Percentiles rank a stretch among this genome's conserved stretches.
These are phyloP conservation scores for Lordiphosa clarofinis DNA, from an alignment of 1,140 invertebrate species.

Conservation along the genomic window DNA sequence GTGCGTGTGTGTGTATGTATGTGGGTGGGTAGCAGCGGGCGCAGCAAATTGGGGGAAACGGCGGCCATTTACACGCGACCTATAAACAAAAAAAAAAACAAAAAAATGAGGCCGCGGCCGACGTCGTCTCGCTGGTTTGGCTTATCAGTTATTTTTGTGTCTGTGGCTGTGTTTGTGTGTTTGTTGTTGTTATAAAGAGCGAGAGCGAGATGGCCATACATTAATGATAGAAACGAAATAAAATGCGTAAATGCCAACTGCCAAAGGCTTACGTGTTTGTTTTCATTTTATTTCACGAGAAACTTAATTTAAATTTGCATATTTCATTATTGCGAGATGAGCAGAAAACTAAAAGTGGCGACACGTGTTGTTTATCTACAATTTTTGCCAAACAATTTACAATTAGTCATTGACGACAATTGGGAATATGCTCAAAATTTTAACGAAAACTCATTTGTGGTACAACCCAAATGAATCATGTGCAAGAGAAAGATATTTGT, in stretches of 20 bases:
- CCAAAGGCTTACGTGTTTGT: constrained; percentile 28
- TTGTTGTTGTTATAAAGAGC: constrained; percentile 35
- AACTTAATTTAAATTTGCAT: constrained; percentile 20
- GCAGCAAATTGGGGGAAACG: neutral
- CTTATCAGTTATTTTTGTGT: constrained; percentile 46
- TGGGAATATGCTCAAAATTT: too few species aligned
- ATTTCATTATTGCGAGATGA: too few species aligned
- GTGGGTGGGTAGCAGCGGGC: constrained; percentile 1
- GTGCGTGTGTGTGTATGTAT: neutral
- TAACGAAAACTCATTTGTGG: too few species aligned
- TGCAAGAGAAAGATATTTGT: too few species aligned
- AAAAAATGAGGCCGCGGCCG: constrained; percentile 64
- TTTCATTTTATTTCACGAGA: constrained; percentile 31
- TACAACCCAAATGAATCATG: too few species aligned
- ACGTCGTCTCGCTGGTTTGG: constrained; percentile 22
- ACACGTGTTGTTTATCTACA: constrained; percentile 53
- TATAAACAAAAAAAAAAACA: constrained; percentile 50
- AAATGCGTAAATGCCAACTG: constrained; percentile 15
- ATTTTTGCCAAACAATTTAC: constrained; percentile 14
- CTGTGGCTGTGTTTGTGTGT: neutral
- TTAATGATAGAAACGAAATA: constrained; percentile 17
- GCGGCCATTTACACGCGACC: constrained; percentile 59
- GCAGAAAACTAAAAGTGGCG: constrained; percentile 1
- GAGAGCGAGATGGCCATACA: neutral
- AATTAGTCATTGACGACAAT: neutral